Percentiles rank a stretch among this genome's conserved stretches.
Evolutionary conservation across 2,888 invertebrate genomes (phyloP).

Genomic region (Antheraea yamamai): DNA sequence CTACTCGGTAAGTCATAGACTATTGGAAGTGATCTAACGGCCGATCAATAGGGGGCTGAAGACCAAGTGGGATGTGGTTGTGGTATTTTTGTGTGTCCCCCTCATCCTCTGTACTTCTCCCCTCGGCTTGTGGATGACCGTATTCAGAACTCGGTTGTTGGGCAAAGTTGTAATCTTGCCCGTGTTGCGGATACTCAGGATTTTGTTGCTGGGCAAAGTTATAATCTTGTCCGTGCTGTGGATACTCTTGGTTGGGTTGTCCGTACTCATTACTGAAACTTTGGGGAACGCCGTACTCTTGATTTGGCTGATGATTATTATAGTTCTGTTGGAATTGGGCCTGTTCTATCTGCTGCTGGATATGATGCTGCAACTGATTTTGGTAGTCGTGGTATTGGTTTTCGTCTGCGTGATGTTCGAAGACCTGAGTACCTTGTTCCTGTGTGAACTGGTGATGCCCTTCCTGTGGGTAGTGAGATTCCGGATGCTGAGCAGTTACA

Average conservation of each 20-base stretch:
- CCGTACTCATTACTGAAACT: constrained; percentile 35
- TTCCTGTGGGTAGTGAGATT: constrained; percentile 46
- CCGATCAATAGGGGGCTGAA: constrained; percentile 72
- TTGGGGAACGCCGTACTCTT: constrained; percentile 45
- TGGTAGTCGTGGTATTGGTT: constrained; percentile 64
- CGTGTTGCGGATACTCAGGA: constrained; percentile 35
- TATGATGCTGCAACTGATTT: constrained; percentile 66
- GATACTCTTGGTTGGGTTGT: constrained; percentile 36
- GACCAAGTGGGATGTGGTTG: constrained; percentile 72
- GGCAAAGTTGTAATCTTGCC: constrained; percentile 36
- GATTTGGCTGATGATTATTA: constrained; percentile 46
- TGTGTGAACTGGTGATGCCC: constrained; percentile 61
- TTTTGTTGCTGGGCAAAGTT: constrained; percentile 34
- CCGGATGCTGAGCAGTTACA: constrained; percentile 38
- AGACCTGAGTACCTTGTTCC: constrained; percentile 68
- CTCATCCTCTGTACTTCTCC: constrained; percentile 58
- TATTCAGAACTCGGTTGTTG: constrained; percentile 54
- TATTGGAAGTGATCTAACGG: constrained; percentile 73
- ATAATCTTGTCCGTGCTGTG: constrained; percentile 37
- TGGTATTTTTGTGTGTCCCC: constrained; percentile 55
- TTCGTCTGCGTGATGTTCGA: constrained; percentile 63
- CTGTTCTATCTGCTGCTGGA: constrained; percentile 70
- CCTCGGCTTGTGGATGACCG: constrained; percentile 65
- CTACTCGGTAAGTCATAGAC: not conserved
- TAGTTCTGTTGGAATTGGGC: constrained; percentile 53